Evolutionary conservation across 2,113 vertebrate species (phyloP).

Genomic region (Spheniscus mendiculus): DNA sequence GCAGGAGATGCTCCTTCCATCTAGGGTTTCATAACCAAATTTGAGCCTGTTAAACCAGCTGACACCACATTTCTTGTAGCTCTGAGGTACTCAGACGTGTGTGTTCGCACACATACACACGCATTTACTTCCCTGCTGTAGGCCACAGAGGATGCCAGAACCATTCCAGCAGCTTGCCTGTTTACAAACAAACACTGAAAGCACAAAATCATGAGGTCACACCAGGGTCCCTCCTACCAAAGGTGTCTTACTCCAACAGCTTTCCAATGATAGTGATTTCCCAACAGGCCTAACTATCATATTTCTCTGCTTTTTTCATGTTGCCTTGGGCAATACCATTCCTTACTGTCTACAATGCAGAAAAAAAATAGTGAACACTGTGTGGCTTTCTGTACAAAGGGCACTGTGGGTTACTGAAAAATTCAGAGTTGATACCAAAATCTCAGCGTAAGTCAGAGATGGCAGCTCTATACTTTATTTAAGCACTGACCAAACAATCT

Average conservation of each 20-base stretch:
- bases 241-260: not conserved
- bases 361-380: not conserved
- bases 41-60: not conserved
- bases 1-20: not conserved
- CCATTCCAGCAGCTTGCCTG: not conserved
- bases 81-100: not conserved
- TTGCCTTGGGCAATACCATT: not conserved
- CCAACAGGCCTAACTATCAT: not conserved
- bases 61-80: not conserved
- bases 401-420: not conserved
- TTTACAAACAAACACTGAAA: not conserved
- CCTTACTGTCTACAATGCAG: not conserved
- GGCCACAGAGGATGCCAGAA: not conserved
- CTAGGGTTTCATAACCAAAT: not conserved
- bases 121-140: not conserved
- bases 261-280: not conserved
- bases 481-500: not conserved
- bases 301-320: not conserved
- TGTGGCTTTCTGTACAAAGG: not conserved
- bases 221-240: not conserved
- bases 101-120: not conserved
- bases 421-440: not conserved
- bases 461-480: not conserved
- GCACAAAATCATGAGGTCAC: not conserved
- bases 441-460: not conserved